Percentiles rank a stretch among this genome's conserved stretches.
Evolutionary conservation across 2,113 vertebrate species (phyloP).

Genomic region (Macrotis lagotis): DNA sequence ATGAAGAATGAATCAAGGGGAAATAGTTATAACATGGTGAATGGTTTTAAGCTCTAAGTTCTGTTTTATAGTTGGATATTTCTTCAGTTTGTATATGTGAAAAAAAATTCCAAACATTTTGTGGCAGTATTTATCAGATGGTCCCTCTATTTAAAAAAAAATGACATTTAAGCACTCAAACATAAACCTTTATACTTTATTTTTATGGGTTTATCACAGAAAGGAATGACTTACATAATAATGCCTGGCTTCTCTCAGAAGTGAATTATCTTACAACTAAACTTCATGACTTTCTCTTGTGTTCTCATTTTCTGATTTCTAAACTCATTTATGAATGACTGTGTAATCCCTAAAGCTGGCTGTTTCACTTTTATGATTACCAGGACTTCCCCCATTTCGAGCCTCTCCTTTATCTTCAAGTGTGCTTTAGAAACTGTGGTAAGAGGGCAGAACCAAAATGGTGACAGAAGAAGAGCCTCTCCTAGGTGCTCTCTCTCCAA

Average conservation of each 20-base stretch:
- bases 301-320: neutral
- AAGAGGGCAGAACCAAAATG: too few species aligned
- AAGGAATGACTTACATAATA: slow-evolving; percentile 1
- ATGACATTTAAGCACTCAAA: neutral
- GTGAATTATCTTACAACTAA: slow-evolving; percentile 21
- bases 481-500: too few species aligned
- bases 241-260: slow-evolving; percentile 47
- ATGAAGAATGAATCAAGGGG: neutral
- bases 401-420: neutral
- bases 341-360: slow-evolving; percentile 33
- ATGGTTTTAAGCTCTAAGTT: neutral
- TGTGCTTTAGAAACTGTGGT: slow-evolving; percentile 50
- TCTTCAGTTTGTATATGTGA: neutral
- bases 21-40: neutral
- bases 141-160: neutral
- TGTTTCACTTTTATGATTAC: slow-evolving; percentile 13
- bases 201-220: neutral
- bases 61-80: neutral
- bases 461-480: too few species aligned
- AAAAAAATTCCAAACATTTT: slow-evolving; percentile 20
- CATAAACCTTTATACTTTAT: slow-evolving; percentile 7
- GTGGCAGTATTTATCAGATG: neutral
- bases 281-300: slow-evolving; percentile 16
- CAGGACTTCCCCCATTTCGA: slow-evolving; percentile 25
- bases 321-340: slow-evolving; percentile 36